Conservation (phyloP, 2,113 vertebrate genomes). For the Xyrauchen texanus region DNA sequence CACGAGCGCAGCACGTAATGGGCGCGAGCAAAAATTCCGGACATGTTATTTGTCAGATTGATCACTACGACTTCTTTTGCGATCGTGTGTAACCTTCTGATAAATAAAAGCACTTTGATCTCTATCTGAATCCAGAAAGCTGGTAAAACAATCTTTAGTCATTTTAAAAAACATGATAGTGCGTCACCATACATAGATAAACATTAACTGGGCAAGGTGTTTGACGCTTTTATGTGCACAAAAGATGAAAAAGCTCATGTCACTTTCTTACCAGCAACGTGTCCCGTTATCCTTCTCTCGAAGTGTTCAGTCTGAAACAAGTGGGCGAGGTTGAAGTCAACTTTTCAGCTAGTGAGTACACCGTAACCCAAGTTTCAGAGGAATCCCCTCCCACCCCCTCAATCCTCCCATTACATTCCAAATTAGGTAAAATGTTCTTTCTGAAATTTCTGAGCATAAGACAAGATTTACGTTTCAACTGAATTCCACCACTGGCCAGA, state of each 20-base stretch:
- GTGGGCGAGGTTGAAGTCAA: not conserved
- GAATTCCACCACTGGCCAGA: no score
- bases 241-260: not conserved
- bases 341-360: slow-evolving; percentile 18
- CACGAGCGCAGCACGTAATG: no score
- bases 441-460: not conserved
- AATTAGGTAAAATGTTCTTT: slow-evolving; percentile 2
- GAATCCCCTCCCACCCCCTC: slow-evolving; percentile 9
- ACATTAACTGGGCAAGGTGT: no score
- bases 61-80: no score
- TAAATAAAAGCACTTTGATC: not conserved
- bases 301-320: slow-evolving; percentile 13
- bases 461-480: no score
- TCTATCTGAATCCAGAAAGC: not conserved
- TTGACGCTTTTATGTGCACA: no score
- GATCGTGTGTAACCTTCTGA: no score
- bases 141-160: not conserved
- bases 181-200: no score
- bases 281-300: slow-evolving; percentile 2
- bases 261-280: slow-evolving; percentile 12
- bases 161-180: not conserved
- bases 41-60: no score
- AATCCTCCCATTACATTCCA: slow-evolving; percentile 1
- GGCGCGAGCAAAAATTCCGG: no score
- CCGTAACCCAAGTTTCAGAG: slow-evolving; percentile 10